Percentiles rank a stretch among this genome's conserved stretches.
Conservation (phyloP, 1,140 invertebrate genomes). For the Cecropterus lyciades region DNA sequence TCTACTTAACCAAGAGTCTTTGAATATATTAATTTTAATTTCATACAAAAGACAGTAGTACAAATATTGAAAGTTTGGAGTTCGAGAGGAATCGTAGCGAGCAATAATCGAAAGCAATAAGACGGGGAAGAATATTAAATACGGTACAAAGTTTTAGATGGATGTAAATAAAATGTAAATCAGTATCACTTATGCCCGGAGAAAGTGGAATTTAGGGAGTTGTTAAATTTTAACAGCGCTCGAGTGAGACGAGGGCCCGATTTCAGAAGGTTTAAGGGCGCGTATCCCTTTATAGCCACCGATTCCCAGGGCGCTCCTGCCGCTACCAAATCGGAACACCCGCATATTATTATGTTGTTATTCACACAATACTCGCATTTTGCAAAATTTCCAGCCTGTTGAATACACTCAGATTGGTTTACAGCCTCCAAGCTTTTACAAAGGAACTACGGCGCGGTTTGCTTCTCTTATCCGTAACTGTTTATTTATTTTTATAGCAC, state of each 20-base stretch:
- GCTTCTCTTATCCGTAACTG: conserved; percentile 9
- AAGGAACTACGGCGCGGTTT: conserved; percentile 14
- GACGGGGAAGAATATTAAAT: conserved; percentile 23
- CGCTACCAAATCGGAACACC: conserved; percentile 49
- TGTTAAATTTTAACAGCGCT: conserved; percentile 70
- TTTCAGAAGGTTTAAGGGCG: conserved; percentile 42
- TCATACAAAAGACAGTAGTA: conserved; percentile 16
- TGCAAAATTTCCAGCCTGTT: conserved; percentile 48
- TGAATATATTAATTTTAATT: conserved; percentile 35
- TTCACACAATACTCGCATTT: conserved; percentile 39
- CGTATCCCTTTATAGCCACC: conserved; percentile 54
- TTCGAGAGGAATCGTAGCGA: conserved; percentile 5
- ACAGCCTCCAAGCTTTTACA: conserved; percentile 22
- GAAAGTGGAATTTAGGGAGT: conserved; percentile 52
- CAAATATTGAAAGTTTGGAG: conserved; percentile 12
- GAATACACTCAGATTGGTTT: conserved; percentile 37
- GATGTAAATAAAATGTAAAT: conserved; percentile 57
- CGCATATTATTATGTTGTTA: conserved; percentile 55
- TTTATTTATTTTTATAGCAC: conserved; percentile 2
- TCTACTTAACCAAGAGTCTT: conserved; percentile 24
- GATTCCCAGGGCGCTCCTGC: conserved; percentile 49
- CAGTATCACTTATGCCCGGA: conserved; percentile 43
- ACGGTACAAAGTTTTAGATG: conserved; percentile 33
- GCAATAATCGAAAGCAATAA: conserved; percentile 22
- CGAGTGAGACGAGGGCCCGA: conserved; percentile 38